These are phyloP conservation scores for Tinea trinotella DNA, from an alignment of 2,888 invertebrate species.

Conservation along the genomic window DNA sequence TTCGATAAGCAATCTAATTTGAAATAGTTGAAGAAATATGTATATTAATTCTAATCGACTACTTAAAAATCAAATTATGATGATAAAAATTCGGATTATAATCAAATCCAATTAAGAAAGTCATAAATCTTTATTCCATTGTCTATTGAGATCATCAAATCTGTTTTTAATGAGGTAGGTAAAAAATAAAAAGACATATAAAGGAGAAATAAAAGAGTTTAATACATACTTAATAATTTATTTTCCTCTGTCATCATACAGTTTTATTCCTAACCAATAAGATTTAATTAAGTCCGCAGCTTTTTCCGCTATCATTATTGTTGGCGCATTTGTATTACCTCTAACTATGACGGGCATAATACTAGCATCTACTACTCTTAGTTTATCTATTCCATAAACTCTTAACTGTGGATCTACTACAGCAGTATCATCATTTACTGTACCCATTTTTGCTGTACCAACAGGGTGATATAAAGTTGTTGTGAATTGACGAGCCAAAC, in stretches of 20 bases:
- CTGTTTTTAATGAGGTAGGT: background rate
- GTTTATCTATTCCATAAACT: constrained; percentile 73
- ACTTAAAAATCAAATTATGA: background rate
- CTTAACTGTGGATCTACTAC: constrained; percentile 76
- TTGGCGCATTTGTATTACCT: constrained; percentile 81
- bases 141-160: background rate
- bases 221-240: background rate
- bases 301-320: constrained; percentile 84
- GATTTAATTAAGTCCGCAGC: constrained; percentile 78
- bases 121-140: background rate
- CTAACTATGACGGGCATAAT: constrained; percentile 83
- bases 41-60: too few relatives aligned
- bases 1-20: too few relatives aligned
- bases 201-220: background rate
- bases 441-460: constrained; percentile 83
- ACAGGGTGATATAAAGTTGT: constrained; percentile 79
- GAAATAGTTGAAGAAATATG: too few relatives aligned
- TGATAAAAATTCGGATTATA: background rate
- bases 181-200: background rate
- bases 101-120: constrained; percentile 6
- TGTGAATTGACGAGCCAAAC: constrained; percentile 74
- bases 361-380: constrained; percentile 80
- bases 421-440: constrained; percentile 64
- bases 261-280: constrained; percentile 20
- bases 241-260: background rate